Conservation (phyloP, 2,113 vertebrate genomes). For the Alligator mississippiensis region DNA sequence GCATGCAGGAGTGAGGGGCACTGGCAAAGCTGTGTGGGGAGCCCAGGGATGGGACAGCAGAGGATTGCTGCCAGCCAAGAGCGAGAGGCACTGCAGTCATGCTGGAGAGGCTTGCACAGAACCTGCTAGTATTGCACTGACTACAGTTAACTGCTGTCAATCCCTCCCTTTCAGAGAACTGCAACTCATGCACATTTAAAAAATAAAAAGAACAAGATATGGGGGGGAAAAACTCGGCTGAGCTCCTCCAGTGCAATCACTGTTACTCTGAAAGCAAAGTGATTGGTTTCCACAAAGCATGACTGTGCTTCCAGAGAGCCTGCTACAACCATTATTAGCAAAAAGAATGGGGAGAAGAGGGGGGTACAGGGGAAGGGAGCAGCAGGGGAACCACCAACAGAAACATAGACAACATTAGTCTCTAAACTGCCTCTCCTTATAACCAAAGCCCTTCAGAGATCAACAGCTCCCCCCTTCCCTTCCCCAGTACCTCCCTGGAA, state of each 20-base stretch:
- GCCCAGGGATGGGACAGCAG: background rate
- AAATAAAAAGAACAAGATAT: slow-evolving; percentile 68
- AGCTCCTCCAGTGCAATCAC: slow-evolving; percentile 57
- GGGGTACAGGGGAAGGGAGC: rapidly evolving
- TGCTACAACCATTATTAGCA: slow-evolving; percentile 42
- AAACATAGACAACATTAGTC: slow-evolving; percentile 16
- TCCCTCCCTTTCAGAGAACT: slow-evolving; percentile 65
- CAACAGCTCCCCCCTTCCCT: background rate
- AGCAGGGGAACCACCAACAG: slow-evolving; percentile 29
- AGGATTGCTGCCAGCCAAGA: background rate
- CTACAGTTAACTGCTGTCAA: slow-evolving; percentile 56
- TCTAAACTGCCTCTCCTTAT: slow-evolving; percentile 46
- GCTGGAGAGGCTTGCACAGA: background rate
- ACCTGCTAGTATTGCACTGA: background rate
- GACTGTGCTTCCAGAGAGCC: slow-evolving; percentile 14
- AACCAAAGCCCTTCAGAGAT: slow-evolving; percentile 15
- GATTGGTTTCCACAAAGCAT: slow-evolving; percentile 69
- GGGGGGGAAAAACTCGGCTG: slow-evolving; percentile 49
- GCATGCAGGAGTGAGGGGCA: background rate
- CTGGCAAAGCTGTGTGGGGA: background rate
- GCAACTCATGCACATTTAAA: slow-evolving; percentile 71
- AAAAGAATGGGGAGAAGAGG: background rate
- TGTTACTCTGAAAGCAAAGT: slow-evolving; percentile 67
- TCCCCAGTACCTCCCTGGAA: slow-evolving; percentile 9
- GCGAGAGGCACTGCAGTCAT: background rate